These are phyloP conservation scores for Semaprochilodus insignis DNA, from an alignment of 2,797 vertebrate species.

Conservation along the genomic window DNA sequence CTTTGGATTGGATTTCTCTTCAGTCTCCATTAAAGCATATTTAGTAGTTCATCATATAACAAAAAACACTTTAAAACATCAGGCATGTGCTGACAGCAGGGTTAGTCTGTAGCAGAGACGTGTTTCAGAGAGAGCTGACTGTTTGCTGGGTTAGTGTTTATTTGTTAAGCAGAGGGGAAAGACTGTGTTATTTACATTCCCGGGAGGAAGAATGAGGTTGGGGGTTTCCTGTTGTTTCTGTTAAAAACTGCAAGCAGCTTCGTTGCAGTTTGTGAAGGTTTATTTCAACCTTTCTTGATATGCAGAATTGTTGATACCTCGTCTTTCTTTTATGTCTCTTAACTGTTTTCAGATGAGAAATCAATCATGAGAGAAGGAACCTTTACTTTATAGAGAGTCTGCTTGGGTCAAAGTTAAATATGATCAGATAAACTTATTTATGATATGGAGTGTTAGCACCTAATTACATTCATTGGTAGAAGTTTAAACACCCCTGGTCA, in stretches of 20 bases:
- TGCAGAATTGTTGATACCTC: not conserved
- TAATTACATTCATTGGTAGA: not conserved
- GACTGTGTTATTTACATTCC: conserved; percentile 27
- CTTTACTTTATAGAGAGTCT: not conserved
- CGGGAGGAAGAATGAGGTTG: not conserved
- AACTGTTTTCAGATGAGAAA: not conserved
- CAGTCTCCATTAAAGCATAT: not conserved
- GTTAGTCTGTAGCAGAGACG: not conserved
- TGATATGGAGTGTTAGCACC: not conserved
- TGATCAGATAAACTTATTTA: too few relatives aligned
- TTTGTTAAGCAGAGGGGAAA: conserved; percentile 3
- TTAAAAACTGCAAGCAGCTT: not conserved
- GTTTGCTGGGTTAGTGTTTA: not conserved
- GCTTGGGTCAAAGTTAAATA: not conserved
- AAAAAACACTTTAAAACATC: not conserved
- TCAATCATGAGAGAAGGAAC: not conserved
- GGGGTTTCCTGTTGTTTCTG: not conserved
- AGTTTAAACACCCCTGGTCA: too few relatives aligned
- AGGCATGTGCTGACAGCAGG: not conserved
- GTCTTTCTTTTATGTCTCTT: not conserved
- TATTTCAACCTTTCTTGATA: not conserved
- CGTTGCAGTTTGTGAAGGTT: not conserved
- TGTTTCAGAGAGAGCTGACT: not conserved
- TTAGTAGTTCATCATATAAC: not conserved
- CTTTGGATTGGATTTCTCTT: not conserved